Evolutionary conservation across 2,113 vertebrate genomes (phyloP).

Genomic region (Echinops telfairi): DNA sequence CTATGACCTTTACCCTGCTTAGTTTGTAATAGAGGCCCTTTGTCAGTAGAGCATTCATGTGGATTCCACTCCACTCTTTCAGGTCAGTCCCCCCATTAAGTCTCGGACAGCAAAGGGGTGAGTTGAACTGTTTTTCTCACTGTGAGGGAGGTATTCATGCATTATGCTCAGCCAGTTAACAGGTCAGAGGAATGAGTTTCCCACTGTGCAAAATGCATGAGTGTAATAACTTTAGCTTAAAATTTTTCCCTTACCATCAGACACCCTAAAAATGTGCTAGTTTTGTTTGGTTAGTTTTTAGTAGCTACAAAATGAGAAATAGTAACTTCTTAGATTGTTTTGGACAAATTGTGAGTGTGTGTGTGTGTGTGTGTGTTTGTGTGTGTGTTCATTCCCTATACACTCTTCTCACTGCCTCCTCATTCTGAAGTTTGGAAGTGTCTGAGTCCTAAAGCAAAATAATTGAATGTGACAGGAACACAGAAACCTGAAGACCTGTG

Average conservation of each 20-base stretch:
- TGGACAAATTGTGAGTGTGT: neutral
- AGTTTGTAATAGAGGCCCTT: conserved; percentile 61
- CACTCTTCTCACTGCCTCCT: conserved; percentile 68
- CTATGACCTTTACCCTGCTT: conserved; percentile 33
- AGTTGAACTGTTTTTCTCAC: conserved; percentile 70
- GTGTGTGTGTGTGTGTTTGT: fast-evolving
- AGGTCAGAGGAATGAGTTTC: neutral
- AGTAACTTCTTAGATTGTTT: conserved; percentile 67
- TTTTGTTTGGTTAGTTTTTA: neutral
- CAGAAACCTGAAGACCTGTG: conserved; percentile 84
- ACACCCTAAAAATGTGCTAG: neutral
- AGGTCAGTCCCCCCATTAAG: conserved; percentile 56
- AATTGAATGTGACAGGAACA: conserved; percentile 88
- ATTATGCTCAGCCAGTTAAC: conserved; percentile 66
- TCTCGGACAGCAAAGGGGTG: conserved; percentile 36
- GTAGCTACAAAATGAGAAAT: conserved; percentile 63
- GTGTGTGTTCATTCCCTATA: neutral
- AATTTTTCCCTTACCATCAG: neutral
- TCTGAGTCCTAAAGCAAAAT: conserved; percentile 83
- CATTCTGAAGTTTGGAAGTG: conserved; percentile 75
- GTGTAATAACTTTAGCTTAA: conserved; percentile 51
- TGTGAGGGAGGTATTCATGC: conserved; percentile 57
- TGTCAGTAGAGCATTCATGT: conserved; percentile 65
- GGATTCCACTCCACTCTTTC: conserved; percentile 45
- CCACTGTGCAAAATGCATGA: conserved; percentile 12